Evolutionary conservation across 2,888 invertebrate species (phyloP).

Genomic region (Aleiodes testaceus): DNA sequence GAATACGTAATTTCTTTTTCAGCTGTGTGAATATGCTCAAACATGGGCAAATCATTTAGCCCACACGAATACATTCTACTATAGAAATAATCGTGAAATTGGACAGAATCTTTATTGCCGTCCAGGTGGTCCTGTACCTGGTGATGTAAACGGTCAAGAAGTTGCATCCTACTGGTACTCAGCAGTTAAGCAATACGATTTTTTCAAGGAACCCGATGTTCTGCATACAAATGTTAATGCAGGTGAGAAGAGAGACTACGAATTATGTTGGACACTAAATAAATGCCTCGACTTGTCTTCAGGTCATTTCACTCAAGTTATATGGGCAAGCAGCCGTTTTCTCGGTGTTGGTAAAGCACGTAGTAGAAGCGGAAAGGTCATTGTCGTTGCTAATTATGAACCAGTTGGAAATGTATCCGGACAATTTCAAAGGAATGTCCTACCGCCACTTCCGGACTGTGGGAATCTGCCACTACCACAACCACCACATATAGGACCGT

Average conservation of each 20-base stretch:
- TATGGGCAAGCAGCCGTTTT: constrained; percentile 84
- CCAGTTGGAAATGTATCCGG: constrained; percentile 87
- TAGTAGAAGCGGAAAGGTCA: constrained; percentile 84
- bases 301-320: constrained; percentile 92
- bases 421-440: constrained; percentile 84
- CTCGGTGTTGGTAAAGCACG: constrained; percentile 89
- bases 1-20: constrained; percentile 47
- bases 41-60: constrained; percentile 92
- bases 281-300: constrained; percentile 44
- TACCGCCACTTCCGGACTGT: constrained; percentile 81
- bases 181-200: constrained; percentile 84
- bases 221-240: constrained; percentile 86
- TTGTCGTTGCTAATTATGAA: constrained; percentile 89
- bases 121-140: constrained; percentile 79
- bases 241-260: constrained; percentile 73
- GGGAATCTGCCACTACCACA: constrained; percentile 72
- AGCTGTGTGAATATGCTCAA: constrained; percentile 88
- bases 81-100: constrained; percentile 83
- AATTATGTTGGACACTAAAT: neutral
- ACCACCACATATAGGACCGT: constrained; percentile 57
- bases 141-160: constrained; percentile 85
- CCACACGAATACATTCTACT: constrained; percentile 85
- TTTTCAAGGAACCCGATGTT: constrained; percentile 82
- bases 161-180: constrained; percentile 89
- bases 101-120: constrained; percentile 88